Evolutionary conservation across 2,113 vertebrate genomes (phyloP), one percentile per base, ranked within the genome.

Genomic region (Perca schrenkii): DNA sequence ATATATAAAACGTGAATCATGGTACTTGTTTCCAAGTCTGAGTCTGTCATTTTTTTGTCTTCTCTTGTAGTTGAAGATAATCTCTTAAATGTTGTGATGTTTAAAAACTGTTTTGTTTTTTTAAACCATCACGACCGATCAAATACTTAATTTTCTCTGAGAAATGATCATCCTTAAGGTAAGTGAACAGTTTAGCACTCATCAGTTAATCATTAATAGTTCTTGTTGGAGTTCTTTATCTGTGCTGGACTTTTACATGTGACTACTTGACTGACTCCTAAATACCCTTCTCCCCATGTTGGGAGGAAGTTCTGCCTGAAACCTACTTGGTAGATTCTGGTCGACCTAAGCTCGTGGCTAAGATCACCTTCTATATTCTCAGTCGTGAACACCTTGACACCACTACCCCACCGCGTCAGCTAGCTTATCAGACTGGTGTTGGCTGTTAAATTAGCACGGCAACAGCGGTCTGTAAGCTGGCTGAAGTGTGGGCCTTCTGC

Each of bases 341-440:
- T 52, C 11, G 2, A 28, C 34, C 66, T n/a, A 3, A 25, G 43
- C 50, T 74, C 8, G n/a, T 25, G 36, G 25, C 69, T n/a, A 47
- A 57, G n/a, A 34, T 6, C 28, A 22, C 15, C 49, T 34, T 34
- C 25, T 21, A 4, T 56, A 12, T 43, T 49, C 17, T 43, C 50
- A 6, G 21, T 16, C 16, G 36, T 15, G n/a, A 5, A 13, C 58
- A 22, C 14, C 19, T 53, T 15, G 19, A 22, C 77, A 47, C 58
- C 19, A 21, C n/a, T 21, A 52, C 96, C 95, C 97, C 97, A 93
- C 94, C 92, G 91, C 96, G 92, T 98, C 96, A 95, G 98, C 95
- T 99, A 99, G 98, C 98, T 99, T 99, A 99, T 99, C 97, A 99
- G 98, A 99, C 97, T 99, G 98, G 98, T 99, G 98, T 99, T 99